These are phyloP conservation scores for Cryptoblepharus egeriae DNA, from an alignment of 2,797 vertebrate species.

Conservation along the genomic window DNA sequence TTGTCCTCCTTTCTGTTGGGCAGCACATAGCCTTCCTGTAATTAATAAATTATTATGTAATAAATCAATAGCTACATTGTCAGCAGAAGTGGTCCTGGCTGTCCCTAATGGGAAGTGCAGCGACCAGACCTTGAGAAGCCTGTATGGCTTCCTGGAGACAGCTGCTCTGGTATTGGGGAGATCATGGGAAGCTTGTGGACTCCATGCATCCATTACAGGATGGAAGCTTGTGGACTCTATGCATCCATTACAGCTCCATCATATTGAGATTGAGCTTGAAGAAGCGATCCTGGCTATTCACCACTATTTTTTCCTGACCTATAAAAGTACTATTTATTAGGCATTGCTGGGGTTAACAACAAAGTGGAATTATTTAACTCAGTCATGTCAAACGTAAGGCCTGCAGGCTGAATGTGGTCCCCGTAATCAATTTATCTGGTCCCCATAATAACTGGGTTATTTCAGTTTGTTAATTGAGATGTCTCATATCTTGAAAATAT, in stretches of 20 bases:
- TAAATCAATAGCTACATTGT: too few species aligned
- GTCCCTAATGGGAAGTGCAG: conserved; percentile 8
- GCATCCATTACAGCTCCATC: background rate
- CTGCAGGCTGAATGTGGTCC: too few species aligned
- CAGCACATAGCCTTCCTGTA: too few species aligned
- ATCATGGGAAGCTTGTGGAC: background rate
- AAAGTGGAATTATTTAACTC: background rate
- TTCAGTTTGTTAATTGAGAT: too few species aligned
- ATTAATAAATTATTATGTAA: too few species aligned
- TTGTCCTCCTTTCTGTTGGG: too few species aligned
- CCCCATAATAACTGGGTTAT: too few species aligned
- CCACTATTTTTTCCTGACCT: too few species aligned
- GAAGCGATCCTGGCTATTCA: background rate
- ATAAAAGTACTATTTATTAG: background rate
- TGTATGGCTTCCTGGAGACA: conserved; percentile 1
- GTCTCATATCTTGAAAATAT: too few species aligned
- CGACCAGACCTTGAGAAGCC: conserved; percentile 8
- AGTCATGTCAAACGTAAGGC: too few species aligned
- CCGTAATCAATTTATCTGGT: too few species aligned
- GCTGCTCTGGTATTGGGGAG: conserved; percentile 9
- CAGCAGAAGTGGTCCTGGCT: conserved; percentile 23
- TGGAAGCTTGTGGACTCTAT: background rate
- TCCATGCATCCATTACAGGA: background rate
- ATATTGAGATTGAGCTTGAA: background rate
- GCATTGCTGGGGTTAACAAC: background rate